These are phyloP conservation scores for Bombus sibiricus DNA, from an alignment of 1,140 invertebrate genomes.

Conservation along the genomic window DNA sequence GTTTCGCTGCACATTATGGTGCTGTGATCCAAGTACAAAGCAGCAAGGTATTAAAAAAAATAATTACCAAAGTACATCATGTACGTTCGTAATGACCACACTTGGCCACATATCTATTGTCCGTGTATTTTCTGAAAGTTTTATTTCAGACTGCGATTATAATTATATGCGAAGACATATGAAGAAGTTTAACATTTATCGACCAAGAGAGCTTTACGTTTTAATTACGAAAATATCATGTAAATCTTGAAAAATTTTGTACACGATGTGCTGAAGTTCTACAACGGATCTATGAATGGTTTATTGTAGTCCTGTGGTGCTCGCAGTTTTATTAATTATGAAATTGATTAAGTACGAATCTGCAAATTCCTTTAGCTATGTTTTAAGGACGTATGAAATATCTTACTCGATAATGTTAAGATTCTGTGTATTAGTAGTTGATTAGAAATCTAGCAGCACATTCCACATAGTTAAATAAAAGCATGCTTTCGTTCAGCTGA, in stretches of 20 bases:
- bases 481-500: slow-evolving; percentile 32
- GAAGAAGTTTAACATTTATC: slow-evolving; percentile 22
- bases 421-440: slow-evolving; percentile 41
- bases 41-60: slow-evolving; percentile 32
- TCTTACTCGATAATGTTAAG: slow-evolving; percentile 13
- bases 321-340: not conserved
- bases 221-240: not conserved
- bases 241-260: not conserved
- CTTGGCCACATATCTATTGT: slow-evolving; percentile 54
- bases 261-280: not conserved
- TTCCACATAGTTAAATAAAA: slow-evolving; percentile 53
- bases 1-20: slow-evolving; percentile 16
- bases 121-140: slow-evolving; percentile 31
- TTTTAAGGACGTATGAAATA: not conserved
- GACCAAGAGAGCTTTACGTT: slow-evolving; percentile 20
- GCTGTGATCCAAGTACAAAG: slow-evolving; percentile 61
- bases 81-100: slow-evolving; percentile 40
- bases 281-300: not conserved
- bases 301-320: not conserved
- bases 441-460: slow-evolving; percentile 45
- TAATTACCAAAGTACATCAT: not conserved
- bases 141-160: slow-evolving; percentile 39
- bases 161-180: not conserved
- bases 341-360: not conserved
- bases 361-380: not conserved